Percentiles rank a stretch among this genome's conserved stretches.
phyloP scores from a whole-genome alignment of 2,113 vertebrate species.

The Thalassarche chlororhynchos region DNA sequence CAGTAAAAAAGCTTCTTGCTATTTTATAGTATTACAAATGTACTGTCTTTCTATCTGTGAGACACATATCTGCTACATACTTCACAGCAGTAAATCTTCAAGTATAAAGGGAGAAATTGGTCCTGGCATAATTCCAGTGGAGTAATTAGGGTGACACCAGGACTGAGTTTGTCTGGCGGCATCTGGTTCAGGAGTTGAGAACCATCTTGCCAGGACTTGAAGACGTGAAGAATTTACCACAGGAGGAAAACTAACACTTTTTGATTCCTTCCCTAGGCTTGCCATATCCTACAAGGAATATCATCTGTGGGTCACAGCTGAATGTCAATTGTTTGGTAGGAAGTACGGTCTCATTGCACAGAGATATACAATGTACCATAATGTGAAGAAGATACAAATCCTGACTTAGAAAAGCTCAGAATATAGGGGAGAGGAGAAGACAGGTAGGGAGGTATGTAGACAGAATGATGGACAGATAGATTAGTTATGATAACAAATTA shows the following conservation, averaged over 20 bases:
- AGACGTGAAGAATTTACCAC: neutral
- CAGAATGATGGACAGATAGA: neutral
- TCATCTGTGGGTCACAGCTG: accelerated
- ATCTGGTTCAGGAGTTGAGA: neutral
- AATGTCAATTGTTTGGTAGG: neutral
- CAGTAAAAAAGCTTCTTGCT: neutral
- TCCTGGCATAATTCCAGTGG: neutral
- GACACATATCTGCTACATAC: neutral
- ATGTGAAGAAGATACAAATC: neutral
- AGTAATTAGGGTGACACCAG: neutral
- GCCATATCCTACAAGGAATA: neutral
- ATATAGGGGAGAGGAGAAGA: neutral
- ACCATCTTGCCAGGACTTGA: neutral
- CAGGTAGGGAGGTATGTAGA: neutral
- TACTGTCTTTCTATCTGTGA: neutral
- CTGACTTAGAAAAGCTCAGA: neutral
- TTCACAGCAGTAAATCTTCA: neutral
- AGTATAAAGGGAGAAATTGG: neutral
- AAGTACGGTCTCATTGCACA: neutral
- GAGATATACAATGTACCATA: neutral
- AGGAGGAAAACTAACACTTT: neutral
- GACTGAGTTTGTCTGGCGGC: neutral
- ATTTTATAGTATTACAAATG: neutral
- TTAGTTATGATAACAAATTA: neutral
- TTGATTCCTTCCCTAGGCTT: neutral